These are phyloP conservation scores for Mionectes macconnelli DNA, from an alignment of 2,113 vertebrate species.

Conservation along the genomic window DNA sequence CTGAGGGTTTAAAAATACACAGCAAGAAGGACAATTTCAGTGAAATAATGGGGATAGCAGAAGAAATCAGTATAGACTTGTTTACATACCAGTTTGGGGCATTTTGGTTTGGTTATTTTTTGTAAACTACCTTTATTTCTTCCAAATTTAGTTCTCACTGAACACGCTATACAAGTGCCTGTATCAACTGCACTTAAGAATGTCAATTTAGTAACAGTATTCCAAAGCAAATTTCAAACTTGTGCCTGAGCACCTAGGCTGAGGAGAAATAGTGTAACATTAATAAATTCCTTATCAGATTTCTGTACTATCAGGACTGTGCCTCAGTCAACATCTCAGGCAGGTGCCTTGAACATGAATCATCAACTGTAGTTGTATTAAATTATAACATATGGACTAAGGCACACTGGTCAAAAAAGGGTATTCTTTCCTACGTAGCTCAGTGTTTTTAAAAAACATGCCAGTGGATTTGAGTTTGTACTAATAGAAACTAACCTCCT, in stretches of 20 bases:
- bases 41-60: neutral
- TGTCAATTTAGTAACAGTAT: neutral
- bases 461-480: neutral
- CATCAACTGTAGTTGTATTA: neutral
- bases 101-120: neutral
- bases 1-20: neutral
- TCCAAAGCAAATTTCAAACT: neutral
- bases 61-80: neutral
- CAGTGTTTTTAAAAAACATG: neutral
- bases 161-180: neutral
- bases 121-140: neutral
- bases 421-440: neutral
- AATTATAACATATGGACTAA: neutral
- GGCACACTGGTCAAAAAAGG: neutral
- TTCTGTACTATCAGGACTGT: neutral
- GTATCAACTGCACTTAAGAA: neutral
- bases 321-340: neutral
- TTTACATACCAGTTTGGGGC: neutral
- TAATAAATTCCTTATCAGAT: neutral
- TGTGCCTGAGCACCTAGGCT: neutral
- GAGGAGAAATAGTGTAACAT: neutral
- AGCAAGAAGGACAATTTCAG: neutral
- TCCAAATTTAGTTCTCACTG: neutral
- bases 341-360: neutral
- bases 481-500: neutral